Evolutionary conservation across 2,888 invertebrate genomes (phyloP).

Genomic region (Capitulum mitella): DNA sequence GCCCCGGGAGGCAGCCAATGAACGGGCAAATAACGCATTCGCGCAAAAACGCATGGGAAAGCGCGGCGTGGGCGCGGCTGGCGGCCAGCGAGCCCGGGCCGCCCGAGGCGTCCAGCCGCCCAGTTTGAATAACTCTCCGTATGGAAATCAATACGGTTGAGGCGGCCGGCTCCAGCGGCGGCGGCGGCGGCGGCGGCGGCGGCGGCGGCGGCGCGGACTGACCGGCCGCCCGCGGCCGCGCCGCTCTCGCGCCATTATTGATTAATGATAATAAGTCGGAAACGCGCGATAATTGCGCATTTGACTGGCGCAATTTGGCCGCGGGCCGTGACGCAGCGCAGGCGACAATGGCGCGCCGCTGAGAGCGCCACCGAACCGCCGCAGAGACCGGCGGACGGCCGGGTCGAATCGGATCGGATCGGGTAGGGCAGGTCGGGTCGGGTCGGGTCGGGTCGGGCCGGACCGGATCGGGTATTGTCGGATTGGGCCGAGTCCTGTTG

Average conservation of each 20-base stretch:
- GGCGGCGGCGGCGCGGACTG: too few species aligned
- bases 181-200: not conserved
- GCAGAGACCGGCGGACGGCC: too few species aligned
- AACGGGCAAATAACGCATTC: not conserved
- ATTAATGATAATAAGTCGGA: constrained; percentile 21
- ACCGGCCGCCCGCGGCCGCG: not conserved
- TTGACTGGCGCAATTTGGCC: not conserved
- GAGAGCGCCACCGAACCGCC: too few species aligned
- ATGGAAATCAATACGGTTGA: constrained; percentile 15
- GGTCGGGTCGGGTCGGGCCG: not conserved
- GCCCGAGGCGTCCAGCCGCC: not conserved
- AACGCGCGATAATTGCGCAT: constrained; percentile 19
- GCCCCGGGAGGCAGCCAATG: not conserved
- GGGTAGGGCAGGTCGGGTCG: not conserved
- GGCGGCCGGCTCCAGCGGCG: not conserved
- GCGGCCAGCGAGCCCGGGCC: not conserved
- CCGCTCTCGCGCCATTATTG: not conserved
- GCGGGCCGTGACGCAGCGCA: not conserved
- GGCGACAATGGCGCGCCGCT: not conserved
- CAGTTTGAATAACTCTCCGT: constrained; percentile 22
- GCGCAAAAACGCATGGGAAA: constrained; percentile 15
- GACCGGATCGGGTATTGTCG: not conserved
- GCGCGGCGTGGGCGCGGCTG: not conserved
- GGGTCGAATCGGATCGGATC: not conserved
- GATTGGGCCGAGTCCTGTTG: too few species aligned